A percentile compares a stretch with the other conserved stretches of the same genome.
Evolutionary conservation across 2,888 invertebrate genomes (phyloP).

Genomic region (Meiosimyza platycephala): DNA sequence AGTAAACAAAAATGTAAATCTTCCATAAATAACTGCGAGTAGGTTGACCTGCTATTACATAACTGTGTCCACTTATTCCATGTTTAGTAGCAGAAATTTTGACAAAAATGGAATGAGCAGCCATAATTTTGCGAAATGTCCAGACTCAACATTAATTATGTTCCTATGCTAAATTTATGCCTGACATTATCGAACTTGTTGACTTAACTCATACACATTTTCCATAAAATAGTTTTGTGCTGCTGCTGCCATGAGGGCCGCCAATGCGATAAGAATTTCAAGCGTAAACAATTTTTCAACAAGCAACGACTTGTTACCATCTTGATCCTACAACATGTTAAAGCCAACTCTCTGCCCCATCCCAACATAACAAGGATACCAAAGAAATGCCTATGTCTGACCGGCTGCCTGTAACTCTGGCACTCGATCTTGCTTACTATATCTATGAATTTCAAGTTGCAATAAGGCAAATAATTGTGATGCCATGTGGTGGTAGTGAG

Average conservation of each 20-base stretch:
- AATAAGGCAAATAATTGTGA: slow-evolving; percentile 10
- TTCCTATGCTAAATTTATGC: slow-evolving; percentile 3
- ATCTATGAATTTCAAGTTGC: slow-evolving; percentile 8
- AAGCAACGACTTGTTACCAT: too few species aligned
- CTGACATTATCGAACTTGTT: slow-evolving; percentile 11
- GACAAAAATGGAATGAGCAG: too few species aligned
- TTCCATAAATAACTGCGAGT: too few species aligned
- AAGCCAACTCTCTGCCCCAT: too few species aligned
- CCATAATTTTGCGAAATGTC: too few species aligned
- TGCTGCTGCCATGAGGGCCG: neutral
- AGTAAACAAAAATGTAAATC: too few species aligned
- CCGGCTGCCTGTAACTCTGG: neutral
- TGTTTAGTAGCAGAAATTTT: neutral
- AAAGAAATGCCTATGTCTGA: neutral
- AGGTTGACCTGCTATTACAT: too few species aligned
- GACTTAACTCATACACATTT: slow-evolving; percentile 6
- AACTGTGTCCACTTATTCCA: neutral
- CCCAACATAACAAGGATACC: too few species aligned
- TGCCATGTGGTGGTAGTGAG: neutral
- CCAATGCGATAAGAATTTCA: too few species aligned
- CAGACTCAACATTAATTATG: slow-evolving; percentile 5
- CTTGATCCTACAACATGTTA: too few species aligned
- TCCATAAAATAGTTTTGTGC: neutral
- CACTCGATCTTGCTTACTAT: neutral
- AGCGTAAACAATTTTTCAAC: too few species aligned